Conservation (phyloP, 2,888 invertebrate species). For the Rhopalosiphum nymphaeae region DNA sequence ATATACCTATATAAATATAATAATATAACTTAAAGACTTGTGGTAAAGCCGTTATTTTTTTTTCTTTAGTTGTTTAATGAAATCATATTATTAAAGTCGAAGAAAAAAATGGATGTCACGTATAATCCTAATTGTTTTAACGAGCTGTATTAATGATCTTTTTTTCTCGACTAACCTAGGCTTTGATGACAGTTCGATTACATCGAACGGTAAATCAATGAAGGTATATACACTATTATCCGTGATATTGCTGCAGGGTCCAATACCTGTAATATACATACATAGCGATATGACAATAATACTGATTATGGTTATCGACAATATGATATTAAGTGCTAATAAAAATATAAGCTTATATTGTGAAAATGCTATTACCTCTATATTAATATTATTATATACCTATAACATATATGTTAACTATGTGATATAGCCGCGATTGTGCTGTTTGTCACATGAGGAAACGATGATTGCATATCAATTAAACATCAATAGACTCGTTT, state of each 20-base stretch:
- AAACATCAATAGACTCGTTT: slow-evolving; percentile 49
- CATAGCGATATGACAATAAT: neutral
- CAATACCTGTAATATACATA: neutral
- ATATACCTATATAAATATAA: neutral
- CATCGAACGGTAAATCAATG: slow-evolving; percentile 36
- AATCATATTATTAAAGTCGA: neutral
- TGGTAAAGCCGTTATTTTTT: neutral
- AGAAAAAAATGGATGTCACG: slow-evolving; percentile 41
- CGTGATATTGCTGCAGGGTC: neutral
- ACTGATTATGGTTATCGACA: neutral
- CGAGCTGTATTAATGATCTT: slow-evolving; percentile 31
- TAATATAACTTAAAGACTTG: neutral
- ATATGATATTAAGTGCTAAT: slow-evolving; percentile 36
- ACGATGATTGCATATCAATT: slow-evolving; percentile 45
- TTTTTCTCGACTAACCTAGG: slow-evolving; percentile 3
- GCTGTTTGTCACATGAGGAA: neutral
- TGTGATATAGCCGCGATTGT: neutral
- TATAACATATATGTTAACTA: neutral
- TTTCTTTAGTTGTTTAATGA: slow-evolving; percentile 11
- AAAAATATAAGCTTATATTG: slow-evolving; percentile 28
- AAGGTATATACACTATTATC: neutral
- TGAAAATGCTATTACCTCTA: slow-evolving; percentile 24
- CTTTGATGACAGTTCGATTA: slow-evolving; percentile 27
- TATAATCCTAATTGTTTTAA: slow-evolving; percentile 50
- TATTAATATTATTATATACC: neutral